A percentile compares a stretch with the other conserved stretches of the same genome.
These are phyloP conservation scores for Lepidothrix coronata DNA, from an alignment of 2,113 vertebrate genomes.

Conservation along the genomic window DNA sequence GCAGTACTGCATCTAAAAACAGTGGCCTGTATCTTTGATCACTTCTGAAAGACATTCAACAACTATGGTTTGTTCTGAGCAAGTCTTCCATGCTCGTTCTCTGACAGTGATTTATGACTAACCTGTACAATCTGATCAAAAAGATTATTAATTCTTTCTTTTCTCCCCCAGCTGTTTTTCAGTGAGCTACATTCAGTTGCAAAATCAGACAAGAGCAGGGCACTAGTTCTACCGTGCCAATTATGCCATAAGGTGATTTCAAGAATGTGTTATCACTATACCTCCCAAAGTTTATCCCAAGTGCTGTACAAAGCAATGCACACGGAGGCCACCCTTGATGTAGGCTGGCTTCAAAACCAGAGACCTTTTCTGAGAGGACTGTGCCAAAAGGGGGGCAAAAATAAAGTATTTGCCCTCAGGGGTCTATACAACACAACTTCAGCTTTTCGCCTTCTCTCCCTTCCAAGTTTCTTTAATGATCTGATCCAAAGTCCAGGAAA, in stretches of 20 bases:
- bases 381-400: neutral
- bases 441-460: neutral
- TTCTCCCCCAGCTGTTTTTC: neutral
- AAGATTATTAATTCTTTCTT: conserved; percentile 19
- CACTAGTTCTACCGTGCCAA: neutral
- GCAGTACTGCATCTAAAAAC: neutral
- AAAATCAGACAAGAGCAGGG: conserved; percentile 4
- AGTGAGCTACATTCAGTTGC: neutral
- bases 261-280: neutral
- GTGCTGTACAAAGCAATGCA: neutral
- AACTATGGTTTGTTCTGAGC: neutral
- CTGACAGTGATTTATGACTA: conserved; percentile 49
- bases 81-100: neutral
- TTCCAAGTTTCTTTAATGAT: neutral
- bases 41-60: neutral
- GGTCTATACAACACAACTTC: neutral
- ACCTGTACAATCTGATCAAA: neutral
- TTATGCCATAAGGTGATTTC: neutral
- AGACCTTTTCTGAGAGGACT: neutral
- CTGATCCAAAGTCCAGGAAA: neutral
- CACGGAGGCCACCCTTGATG: neutral
- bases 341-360: neutral
- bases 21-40: neutral
- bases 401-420: neutral
- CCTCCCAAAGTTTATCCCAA: neutral